phyloP scores from a whole-genome alignment of 2,888 invertebrate genomes.

The Tetheella fluctuosa region DNA sequence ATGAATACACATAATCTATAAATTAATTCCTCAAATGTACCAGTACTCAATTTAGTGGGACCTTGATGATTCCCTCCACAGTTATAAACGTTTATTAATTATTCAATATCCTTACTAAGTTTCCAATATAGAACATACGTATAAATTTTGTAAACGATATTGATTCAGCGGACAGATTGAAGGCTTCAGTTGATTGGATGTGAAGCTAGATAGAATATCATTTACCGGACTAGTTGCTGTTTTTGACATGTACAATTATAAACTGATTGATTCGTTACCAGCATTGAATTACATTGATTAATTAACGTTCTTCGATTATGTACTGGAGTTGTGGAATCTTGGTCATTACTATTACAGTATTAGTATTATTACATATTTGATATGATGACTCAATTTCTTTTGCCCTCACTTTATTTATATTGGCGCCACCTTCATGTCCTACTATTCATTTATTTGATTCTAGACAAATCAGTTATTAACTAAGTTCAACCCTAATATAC shows the following conservation, averaged over 20 bases:
- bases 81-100: background rate
- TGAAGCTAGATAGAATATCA: background rate
- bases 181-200: background rate
- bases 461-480: too few species aligned
- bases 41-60: too few species aligned
- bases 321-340: background rate
- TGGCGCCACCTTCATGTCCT: too few species aligned
- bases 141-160: background rate
- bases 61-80: background rate
- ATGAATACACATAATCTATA: too few species aligned
- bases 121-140: background rate
- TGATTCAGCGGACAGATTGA: background rate
- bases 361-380: background rate
- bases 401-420: too few species aligned
- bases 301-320: background rate
- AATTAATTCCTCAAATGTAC: too few species aligned
- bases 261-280: background rate
- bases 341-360: too few species aligned
- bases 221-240: too few species aligned
- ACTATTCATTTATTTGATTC: too few species aligned
- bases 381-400: too few species aligned
- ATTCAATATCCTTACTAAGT: background rate
- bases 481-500: too few species aligned
- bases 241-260: background rate
- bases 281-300: background rate